Base-by-base conservation (phyloP, 92 coral and sea anemone species). In the Actinostola sp. region DNA sequence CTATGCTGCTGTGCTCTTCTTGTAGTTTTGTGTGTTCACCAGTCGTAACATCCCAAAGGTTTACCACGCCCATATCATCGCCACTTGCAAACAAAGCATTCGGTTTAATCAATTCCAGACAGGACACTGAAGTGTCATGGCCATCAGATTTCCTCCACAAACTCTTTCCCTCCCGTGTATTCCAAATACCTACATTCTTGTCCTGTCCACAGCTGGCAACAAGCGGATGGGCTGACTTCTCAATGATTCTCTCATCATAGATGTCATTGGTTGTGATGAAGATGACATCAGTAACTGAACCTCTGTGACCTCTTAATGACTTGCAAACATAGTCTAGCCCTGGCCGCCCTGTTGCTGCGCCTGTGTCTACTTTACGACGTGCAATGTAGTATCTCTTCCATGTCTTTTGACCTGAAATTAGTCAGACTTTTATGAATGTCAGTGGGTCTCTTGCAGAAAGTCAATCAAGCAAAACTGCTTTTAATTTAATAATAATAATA, bases 251-350 rank as follows among this genome's bases (percentile, higher is more conserved):
- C 54, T 86, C 84, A 70, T 90, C 77, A 64, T 90, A 90, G 23
- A 90, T 86, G 59, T 57, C 67, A 62, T 90, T 90, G 34, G 70
- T 71, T 11, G 92, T 82, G 61, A 90, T 72, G 65, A 76, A 90
- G 29, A 86, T 70, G 16, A 75, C 76, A 68, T 90, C 92, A 33
- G 83, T 73, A 38, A 90, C 89, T 65, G 43, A 58, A 24, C 81
- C 73, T 26, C 66, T 79, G 77, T 90, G 96, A 2, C 96, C 96
- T 36, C 92, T 85, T 26, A 90, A 61, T 26, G 96, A 78, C 71
- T 86, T 90, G 67, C 96, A 90, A 0, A 64, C 72, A 48, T 90
- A 90, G 67, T 90, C 96, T 39, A 63, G 72, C 9, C 96, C 89
- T 51, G 96, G 89, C 25, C 92, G 42, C 19, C 96, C 96, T 20